Evolutionary conservation across 2,888 invertebrate species (phyloP).

Genomic region (Heliconius cydno): DNA sequence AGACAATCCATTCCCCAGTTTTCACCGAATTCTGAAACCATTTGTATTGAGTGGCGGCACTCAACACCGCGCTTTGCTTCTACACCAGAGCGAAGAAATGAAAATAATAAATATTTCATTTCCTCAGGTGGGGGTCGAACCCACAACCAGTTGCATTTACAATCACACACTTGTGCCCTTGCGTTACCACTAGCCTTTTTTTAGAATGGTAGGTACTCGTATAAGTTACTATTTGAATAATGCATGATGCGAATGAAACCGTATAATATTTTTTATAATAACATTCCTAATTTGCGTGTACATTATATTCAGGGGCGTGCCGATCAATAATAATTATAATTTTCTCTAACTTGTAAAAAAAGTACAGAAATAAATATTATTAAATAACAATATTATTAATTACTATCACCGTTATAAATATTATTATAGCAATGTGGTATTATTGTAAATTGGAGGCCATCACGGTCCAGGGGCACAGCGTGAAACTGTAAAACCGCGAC

Average conservation of each 20-base stretch:
- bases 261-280: constrained; percentile 5
- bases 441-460: neutral
- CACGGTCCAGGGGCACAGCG: neutral
- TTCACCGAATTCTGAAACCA: neutral
- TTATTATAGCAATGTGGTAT: neutral
- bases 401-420: no score
- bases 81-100: neutral
- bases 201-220: neutral
- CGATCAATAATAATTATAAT: neutral
- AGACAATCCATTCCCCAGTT: neutral
- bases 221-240: neutral
- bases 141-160: neutral
- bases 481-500: neutral
- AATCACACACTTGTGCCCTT: neutral
- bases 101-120: neutral
- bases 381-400: neutral
- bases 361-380: neutral
- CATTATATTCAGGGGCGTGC: constrained; percentile 3
- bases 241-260: constrained; percentile 2
- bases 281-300: constrained; percentile 14
- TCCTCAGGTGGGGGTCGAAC: neutral
- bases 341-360: neutral
- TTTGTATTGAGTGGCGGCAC: no score
- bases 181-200: neutral
- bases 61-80: neutral